Base-by-base conservation (phyloP, 2,797 vertebrate species). In the Diglossa cyanea region DNA sequence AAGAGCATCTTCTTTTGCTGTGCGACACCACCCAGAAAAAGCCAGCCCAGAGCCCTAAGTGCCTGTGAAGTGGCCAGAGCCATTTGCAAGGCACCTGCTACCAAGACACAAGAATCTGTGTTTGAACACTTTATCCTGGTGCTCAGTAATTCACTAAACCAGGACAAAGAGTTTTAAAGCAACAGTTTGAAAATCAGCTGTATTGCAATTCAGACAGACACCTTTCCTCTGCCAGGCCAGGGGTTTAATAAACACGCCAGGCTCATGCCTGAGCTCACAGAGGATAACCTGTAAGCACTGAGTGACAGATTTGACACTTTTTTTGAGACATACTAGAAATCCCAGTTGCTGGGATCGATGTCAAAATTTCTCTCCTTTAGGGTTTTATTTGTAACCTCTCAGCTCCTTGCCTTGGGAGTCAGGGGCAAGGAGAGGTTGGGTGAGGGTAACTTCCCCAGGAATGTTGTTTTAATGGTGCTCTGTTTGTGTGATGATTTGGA, bases 251-350 rank as follows among this genome's bases (percentile, higher is more conserved):
- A 94, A 93, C 81, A 94, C 67, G 75, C 62, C 10, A 16, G 92
- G 90, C 90, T 97, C 94, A 87, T 5, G 30, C 62, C 88, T 73
- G 95, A 95, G 97, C 57, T 95, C 88, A 18, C 65, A 3, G 1
- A 70, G 44, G 96, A 96, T 97, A 93, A 83, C 78, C 42, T 42
- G 76, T 93, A 86, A 97, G 95, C 92, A 88, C 90, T 76, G 44
- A 75, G 86, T 81, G 96, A 88, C 92, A 75, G 89, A 83, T 94
- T 82, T 95, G 66, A 87, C 85, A 85, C 86, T 62, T 73, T 84
- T 47, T 90, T 87, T 39, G 89, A 93, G 90, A 78, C 71, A 88
- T 35, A 90, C 37, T 65, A 95, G 80, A 95, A 96, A 96, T 96
- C 76, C 93, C 26, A 53, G 3, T 67, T 88, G 78, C 68, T 91